A percentile compares a stretch with the other conserved stretches of the same genome.
Conservation (phyloP, 2,113 vertebrate species). For the Mormoops blainvillei region DNA sequence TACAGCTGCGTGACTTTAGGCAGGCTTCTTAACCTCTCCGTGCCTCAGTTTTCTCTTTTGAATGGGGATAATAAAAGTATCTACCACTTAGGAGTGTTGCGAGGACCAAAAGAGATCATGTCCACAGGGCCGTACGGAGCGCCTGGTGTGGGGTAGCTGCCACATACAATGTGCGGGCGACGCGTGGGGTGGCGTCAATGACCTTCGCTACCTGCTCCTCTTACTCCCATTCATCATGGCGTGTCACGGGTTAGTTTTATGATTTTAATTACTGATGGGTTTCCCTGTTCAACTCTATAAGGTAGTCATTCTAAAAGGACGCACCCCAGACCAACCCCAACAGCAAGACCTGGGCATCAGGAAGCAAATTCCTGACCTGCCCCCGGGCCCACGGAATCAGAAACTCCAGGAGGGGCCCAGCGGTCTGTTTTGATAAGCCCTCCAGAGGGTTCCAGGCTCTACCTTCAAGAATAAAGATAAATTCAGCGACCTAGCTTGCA, state of each 20-base stretch:
- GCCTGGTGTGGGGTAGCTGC: accelerated
- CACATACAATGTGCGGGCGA: accelerated
- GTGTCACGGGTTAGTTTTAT: neutral
- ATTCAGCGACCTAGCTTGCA: neutral
- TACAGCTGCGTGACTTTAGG: neutral
- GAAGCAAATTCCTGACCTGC: neutral
- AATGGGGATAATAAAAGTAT: too few species aligned
- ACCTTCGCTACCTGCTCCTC: accelerated
- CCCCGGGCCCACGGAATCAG: accelerated
- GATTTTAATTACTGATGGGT: neutral
- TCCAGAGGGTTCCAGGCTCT: neutral
- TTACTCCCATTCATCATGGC: neutral
- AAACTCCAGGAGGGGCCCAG: accelerated
- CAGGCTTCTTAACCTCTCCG: neutral
- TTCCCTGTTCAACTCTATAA: neutral
- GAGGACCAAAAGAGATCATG: accelerated
- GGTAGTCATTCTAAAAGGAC: too few species aligned
- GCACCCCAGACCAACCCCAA: accelerated
- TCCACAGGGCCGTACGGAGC: accelerated
- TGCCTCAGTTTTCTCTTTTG: neutral
- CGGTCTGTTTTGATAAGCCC: accelerated
- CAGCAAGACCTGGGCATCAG: neutral
- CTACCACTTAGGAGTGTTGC: neutral
- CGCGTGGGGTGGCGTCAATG: accelerated
- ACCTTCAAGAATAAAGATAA: neutral